Evolutionary conservation across 2,797 vertebrate species (phyloP).

Genomic region (Denticeps clupeoides): DNA sequence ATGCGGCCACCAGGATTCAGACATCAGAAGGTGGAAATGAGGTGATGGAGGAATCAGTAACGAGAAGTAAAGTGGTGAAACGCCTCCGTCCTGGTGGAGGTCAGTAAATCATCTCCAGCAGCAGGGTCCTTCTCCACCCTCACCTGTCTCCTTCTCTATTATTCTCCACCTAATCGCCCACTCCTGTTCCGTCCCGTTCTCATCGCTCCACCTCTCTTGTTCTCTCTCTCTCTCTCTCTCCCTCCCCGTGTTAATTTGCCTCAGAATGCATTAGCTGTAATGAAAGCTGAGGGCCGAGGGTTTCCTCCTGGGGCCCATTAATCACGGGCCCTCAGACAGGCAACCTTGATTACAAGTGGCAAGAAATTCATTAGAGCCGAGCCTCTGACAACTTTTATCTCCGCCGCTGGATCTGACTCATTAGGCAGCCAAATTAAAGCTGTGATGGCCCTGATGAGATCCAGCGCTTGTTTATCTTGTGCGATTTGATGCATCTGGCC

Average conservation of each 20-base stretch:
- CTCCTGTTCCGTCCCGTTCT: conserved; percentile 9
- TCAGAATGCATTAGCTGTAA: conserved; percentile 81
- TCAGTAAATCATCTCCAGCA: too few relatives aligned
- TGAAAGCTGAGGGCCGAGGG: conserved; percentile 88
- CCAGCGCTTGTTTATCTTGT: conserved; percentile 96
- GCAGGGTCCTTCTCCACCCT: conserved; percentile 11
- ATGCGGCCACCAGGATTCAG: too few relatives aligned
- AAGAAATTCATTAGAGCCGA: conserved; percentile 95
- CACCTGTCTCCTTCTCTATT: conserved; percentile 15
- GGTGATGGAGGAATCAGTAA: too few relatives aligned
- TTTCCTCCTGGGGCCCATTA: conserved; percentile 91
- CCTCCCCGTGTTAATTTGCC: conserved; percentile 70
- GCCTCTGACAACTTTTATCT: conserved; percentile 96
- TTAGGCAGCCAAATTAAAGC: conserved; percentile 94
- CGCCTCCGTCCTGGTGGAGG: too few relatives aligned
- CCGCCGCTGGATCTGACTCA: conserved; percentile 90
- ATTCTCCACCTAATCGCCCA: conserved; percentile 11
- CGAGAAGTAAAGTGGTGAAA: too few relatives aligned
- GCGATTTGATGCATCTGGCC: conserved; percentile 92
- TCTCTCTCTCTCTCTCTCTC: conserved; percentile 26
- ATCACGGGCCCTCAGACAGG: conserved; percentile 91
- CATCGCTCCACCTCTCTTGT: conserved; percentile 14
- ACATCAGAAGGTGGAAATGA: too few relatives aligned
- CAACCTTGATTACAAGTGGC: conserved; percentile 98
- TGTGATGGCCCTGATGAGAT: conserved; percentile 95